Conservation (phyloP, 1,140 invertebrate genomes). For the Drosophila watanabei region DNA sequence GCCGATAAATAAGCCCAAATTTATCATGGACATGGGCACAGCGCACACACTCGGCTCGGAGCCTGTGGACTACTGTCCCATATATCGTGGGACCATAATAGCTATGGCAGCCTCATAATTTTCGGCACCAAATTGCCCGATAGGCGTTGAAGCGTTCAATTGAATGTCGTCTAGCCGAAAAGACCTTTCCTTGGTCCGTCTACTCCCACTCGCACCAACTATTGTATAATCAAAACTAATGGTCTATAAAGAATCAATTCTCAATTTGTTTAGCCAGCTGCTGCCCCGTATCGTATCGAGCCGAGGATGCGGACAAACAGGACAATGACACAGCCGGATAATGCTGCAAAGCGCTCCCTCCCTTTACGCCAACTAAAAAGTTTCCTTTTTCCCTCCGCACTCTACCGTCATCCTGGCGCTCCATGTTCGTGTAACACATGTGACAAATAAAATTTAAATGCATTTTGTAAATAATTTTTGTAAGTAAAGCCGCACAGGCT, state of each 20-base stretch:
- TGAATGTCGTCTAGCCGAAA: constrained; percentile 67
- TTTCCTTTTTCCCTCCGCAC: constrained; percentile 5
- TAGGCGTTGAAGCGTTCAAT: constrained; percentile 84
- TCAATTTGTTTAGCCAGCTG: constrained; percentile 85
- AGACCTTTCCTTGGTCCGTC: constrained; percentile 43
- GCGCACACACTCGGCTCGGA: constrained; percentile 26
- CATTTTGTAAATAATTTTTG: constrained; percentile 63
- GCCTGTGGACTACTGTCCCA: constrained; percentile 29
- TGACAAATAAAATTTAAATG: constrained; percentile 80
- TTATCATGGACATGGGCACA: constrained; percentile 74
- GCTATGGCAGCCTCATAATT: constrained; percentile 76
- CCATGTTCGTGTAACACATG: constrained; percentile 61
- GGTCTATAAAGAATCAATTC: constrained; percentile 85
- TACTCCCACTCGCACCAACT: constrained; percentile 37
- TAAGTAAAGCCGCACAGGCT: too few relatives aligned
- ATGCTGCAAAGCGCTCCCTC: constrained; percentile 34
- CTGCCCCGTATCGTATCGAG: constrained; percentile 37
- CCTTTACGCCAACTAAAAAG: constrained; percentile 51
- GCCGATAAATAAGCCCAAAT: constrained; percentile 80
- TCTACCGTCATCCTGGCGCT: neutral
- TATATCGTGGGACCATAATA: constrained; percentile 79
- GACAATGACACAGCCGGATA: constrained; percentile 46
- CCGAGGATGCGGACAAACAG: constrained; percentile 37
- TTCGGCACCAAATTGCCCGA: constrained; percentile 81
- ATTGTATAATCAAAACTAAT: constrained; percentile 85